Conservation (phyloP, 2,797 vertebrate genomes). For the Buceros bicornis region DNA sequence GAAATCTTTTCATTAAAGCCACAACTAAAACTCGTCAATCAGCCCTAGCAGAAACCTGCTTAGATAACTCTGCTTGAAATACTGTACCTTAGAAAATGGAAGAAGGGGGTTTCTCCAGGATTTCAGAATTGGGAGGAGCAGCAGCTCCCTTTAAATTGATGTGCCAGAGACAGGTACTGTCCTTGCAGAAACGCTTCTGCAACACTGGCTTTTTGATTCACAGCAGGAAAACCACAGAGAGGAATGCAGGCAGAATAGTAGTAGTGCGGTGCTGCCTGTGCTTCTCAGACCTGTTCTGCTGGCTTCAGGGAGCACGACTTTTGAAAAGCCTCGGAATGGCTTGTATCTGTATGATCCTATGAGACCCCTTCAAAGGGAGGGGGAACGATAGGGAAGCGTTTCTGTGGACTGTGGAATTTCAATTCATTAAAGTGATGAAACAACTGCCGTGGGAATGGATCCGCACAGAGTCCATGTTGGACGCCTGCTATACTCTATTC, state of each 20-base stretch:
- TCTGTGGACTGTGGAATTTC: slow-evolving; percentile 24
- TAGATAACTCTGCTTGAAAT: slow-evolving; percentile 24
- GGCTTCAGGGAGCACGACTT: not conserved
- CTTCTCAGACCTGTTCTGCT: not conserved
- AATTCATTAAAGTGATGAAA: slow-evolving; percentile 44
- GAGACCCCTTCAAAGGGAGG: not conserved
- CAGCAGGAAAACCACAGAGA: not conserved
- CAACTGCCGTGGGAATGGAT: slow-evolving; percentile 22
- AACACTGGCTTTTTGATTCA: slow-evolving; percentile 12
- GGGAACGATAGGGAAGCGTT: not conserved
- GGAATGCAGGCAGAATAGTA: not conserved
- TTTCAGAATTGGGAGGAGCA: not conserved
- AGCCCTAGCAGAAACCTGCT: slow-evolving; percentile 16
- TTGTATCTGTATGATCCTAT: not conserved
- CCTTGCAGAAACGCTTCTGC: slow-evolving; percentile 1
- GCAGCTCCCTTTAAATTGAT: not conserved
- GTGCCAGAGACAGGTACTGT: not conserved
- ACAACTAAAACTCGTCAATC: slow-evolving; percentile 16
- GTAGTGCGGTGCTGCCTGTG: not conserved
- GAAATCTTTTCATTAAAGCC: slow-evolving; percentile 19
- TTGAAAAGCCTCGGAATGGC: slow-evolving; percentile 25
- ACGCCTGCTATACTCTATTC: not conserved
- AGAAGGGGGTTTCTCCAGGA: not conserved
- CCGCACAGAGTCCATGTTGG: not conserved
- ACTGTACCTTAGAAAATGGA: slow-evolving; percentile 1